These are phyloP conservation scores for Podocnemis expansa DNA, from an alignment of 2,113 vertebrate species.

Conservation along the genomic window DNA sequence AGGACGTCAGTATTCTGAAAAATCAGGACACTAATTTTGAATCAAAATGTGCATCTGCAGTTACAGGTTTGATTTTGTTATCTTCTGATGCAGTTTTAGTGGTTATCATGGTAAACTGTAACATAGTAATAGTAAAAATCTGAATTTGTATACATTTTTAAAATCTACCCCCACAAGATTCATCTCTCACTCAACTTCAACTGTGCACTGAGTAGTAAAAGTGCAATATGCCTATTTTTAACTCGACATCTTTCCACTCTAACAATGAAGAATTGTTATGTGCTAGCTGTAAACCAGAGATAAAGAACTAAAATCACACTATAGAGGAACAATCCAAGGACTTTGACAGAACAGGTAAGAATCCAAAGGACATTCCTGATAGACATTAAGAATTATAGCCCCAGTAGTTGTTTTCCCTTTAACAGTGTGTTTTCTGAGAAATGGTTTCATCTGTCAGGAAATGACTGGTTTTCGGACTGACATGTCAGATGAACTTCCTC, in stretches of 20 bases:
- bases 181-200: neutral
- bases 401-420: constrained; percentile 35
- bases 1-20: neutral
- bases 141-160: neutral
- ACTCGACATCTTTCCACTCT: neutral
- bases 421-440: constrained; percentile 77
- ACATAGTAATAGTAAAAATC: neutral
- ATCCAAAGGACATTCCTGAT: neutral
- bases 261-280: neutral
- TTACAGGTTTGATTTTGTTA: neutral
- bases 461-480: constrained; percentile 70
- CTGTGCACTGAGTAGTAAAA: neutral
- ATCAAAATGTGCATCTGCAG: neutral
- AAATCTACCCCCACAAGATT: neutral
- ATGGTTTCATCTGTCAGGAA: constrained; percentile 77
- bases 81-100: neutral
- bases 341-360: neutral
- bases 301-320: neutral
- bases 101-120: neutral
- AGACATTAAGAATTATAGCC: constrained; percentile 27
- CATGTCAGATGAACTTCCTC: constrained; percentile 75
- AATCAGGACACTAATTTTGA: neutral
- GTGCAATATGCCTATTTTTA: neutral
- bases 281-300: constrained; percentile 17
- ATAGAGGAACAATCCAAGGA: neutral